Evolutionary conservation across 1,140 invertebrate species (phyloP), one percentile per base, ranked within the genome.

Genomic region (Dendroctonus valens): DNA sequence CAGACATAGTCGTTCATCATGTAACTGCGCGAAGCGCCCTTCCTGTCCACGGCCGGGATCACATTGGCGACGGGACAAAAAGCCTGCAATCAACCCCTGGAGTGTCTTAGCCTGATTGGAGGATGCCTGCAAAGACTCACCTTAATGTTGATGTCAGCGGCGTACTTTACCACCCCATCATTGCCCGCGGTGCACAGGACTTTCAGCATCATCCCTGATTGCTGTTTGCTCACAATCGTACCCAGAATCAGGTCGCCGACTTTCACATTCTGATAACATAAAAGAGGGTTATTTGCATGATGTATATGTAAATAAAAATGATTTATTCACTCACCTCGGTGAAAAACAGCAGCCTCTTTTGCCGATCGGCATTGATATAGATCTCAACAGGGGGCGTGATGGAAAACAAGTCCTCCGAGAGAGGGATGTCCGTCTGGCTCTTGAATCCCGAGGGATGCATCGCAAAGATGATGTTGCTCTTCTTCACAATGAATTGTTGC

Each of bases 361-460:
- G 82, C 69, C 88, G 87, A 74, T 92, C 89, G 68, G 91, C 85
- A 79, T 82, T 83, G 42, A 86, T 82, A 77, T 92, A 96, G 49
- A 86, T 86, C 80, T 96, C 93, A 78, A 91, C 86, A 0, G 93
- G 91, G 66, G 93, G 92, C 83, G 93, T 87, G 55, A 91, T 83
- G 49, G 90, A 90, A 85, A 86, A 92, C 77, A 86, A 84, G 81
- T 91, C 91, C 89, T 79, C 77, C 12, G 73, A 71, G 26, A 72
- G 38, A 11, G 42, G 50, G 76, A 78, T 67, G 77, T 82, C 72
- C 11, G 79, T 77, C 49, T 50, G 40, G 0, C 5, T 41, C 44
- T 66, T 84, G 48, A 63, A 59, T 50, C 41, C 50, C 44, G 55
- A 54, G 11, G 69, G 59, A 63, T 76, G 70, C 8, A 71, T 72